Evolutionary conservation across 2,797 vertebrate species (phyloP).

Genomic region (Helostoma temminkii): DNA sequence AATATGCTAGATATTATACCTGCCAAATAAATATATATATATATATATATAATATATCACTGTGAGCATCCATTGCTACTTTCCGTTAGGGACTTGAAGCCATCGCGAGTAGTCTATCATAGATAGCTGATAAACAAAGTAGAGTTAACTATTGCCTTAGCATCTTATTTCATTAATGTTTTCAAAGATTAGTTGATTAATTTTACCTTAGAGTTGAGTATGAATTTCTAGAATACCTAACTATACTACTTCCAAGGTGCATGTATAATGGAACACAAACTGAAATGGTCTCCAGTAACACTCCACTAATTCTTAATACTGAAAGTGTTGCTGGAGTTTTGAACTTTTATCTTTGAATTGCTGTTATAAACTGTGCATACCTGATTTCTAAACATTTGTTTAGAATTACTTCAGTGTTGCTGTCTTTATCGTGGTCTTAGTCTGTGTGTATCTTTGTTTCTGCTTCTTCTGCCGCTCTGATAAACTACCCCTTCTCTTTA

Average conservation of each 20-base stretch:
- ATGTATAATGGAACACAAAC: too few relatives aligned
- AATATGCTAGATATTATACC: not conserved
- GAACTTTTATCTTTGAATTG: not conserved
- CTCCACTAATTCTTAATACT: too few relatives aligned
- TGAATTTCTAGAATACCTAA: too few relatives aligned
- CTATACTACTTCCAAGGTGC: too few relatives aligned
- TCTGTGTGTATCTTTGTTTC: slow-evolving; percentile 44
- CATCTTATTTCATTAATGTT: not conserved
- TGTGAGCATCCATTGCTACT: too few relatives aligned
- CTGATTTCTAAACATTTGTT: slow-evolving; percentile 38
- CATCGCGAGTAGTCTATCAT: too few relatives aligned
- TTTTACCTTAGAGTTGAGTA: not conserved
- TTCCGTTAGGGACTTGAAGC: too few relatives aligned
- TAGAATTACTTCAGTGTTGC: slow-evolving; percentile 32
- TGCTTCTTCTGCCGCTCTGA: slow-evolving; percentile 48
- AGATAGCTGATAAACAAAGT: not conserved
- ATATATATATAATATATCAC: too few relatives aligned
- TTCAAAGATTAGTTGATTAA: not conserved
- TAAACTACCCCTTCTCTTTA: slow-evolving; percentile 58
- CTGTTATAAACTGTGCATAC: slow-evolving; percentile 25
- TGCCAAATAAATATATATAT: not conserved
- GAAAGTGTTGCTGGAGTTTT: too few relatives aligned
- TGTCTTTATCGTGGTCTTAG: slow-evolving; percentile 56
- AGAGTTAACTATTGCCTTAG: not conserved
- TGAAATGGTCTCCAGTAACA: too few relatives aligned